phyloP scores from a whole-genome alignment of 2,797 vertebrate species.

The Peromyscus aztecus region DNA sequence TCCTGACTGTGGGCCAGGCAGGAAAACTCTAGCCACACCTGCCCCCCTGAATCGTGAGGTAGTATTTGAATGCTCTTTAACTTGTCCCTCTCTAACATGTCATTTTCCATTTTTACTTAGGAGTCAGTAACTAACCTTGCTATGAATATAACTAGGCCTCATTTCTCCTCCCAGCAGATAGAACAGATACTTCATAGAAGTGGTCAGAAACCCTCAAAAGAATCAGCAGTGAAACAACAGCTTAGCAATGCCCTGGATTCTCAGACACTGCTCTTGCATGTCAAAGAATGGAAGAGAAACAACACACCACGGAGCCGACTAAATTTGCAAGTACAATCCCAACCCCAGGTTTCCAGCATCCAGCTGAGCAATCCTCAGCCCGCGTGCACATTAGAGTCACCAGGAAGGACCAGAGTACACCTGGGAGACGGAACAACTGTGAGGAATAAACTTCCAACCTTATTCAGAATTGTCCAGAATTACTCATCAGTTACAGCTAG shows the following conservation, averaged over 20 bases:
- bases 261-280: neutral
- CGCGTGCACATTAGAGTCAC: neutral
- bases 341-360: neutral
- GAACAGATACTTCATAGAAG: conserved; percentile 46
- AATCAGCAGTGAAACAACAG: conserved; percentile 58
- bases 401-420: neutral
- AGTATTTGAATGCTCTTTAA: conserved; percentile 67
- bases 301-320: neutral
- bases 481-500: neutral
- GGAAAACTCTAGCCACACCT: too few species aligned
- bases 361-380: neutral
- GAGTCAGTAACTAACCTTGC: conserved; percentile 43
- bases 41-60: conserved; percentile 53
- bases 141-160: conserved; percentile 37
- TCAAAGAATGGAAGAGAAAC: neutral
- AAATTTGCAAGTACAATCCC: neutral
- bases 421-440: neutral
- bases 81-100: neutral
- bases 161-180: conserved; percentile 52
- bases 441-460: neutral
- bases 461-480: neutral
- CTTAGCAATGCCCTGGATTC: conserved; percentile 53
- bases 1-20: too few species aligned
- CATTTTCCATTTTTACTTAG: conserved; percentile 44
- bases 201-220: conserved; percentile 60